These are phyloP conservation scores for Coboldia fuscipes DNA, from an alignment of 1,140 invertebrate species.

Conservation along the genomic window DNA sequence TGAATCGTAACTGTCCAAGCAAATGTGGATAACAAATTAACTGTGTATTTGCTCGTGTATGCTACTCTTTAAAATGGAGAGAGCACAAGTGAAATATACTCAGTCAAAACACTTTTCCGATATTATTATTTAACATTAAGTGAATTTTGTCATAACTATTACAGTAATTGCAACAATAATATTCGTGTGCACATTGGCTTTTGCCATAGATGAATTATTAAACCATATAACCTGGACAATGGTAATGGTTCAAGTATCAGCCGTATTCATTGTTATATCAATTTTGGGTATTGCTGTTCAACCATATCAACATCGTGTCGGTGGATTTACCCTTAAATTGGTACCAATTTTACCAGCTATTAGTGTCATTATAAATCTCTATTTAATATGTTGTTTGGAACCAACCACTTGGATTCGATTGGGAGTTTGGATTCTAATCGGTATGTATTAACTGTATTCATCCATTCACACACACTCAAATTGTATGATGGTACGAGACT, in stretches of 20 bases:
- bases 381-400: constrained; percentile 46
- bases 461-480: too few species aligned
- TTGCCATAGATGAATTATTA: constrained; percentile 9
- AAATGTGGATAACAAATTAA: too few species aligned
- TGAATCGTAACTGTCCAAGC: too few species aligned
- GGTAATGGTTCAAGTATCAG: constrained; percentile 9
- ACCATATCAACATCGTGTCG: constrained; percentile 10
- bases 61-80: too few species aligned
- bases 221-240: constrained; percentile 10
- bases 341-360: constrained; percentile 44
- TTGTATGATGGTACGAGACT: too few species aligned
- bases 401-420: constrained; percentile 48
- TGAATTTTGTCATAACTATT: too few species aligned
- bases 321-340: constrained; percentile 34
- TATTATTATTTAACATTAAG: too few species aligned
- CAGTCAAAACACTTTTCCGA: too few species aligned
- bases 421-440: constrained; percentile 40
- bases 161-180: too few species aligned
- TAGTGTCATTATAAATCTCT: constrained; percentile 48
- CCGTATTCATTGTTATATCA: constrained; percentile 8
- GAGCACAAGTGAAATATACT: too few species aligned
- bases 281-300: constrained; percentile 13
- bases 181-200: constrained; percentile 15
- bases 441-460: too few species aligned
- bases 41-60: too few species aligned